Base-by-base conservation (phyloP, 1,140 invertebrate genomes). In the Spodoptera frugiperda region DNA sequence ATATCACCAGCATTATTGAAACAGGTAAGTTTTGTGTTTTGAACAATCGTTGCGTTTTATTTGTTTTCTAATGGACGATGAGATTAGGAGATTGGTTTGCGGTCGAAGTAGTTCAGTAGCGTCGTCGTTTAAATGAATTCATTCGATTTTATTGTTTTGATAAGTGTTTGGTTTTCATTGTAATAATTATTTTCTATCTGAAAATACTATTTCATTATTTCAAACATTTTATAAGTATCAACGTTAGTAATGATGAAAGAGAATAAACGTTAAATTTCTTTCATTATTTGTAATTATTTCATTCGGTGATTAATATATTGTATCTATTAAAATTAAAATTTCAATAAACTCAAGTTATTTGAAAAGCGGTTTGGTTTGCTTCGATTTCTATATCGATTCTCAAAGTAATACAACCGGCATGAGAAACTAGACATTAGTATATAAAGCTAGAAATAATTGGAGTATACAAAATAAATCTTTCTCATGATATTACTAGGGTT, bases 1-100 rank as follows among this genome's bases (percentile, higher is more conserved):
- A 76, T 92, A 57, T 83, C 89, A n/a, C 51, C 84, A 51, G 89
- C 88, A 19, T 88, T 92, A 79, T 67, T 92, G 3, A 92, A 91
- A 84, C 90, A 92, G 87, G 90, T 91, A 85, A 79, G 44, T 79
- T 53, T 65, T 25, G 63, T 67, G n/a, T 57, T 48, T 72, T 46
- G 15, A 63, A 33, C 15, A 44, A 33, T 63, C 33, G 2, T 61
- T 44, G 19, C 19, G 57, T 17, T 17, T 14, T 59, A 14, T 61
- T 39, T 6, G n/a, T 63, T 63, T 63, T 63, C 11, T 5, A 44
- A 19, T 19, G 33, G 44, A 15, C 33, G 2, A 44, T 46, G 9
- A 44, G 33, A 63, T 44, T 17, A 61, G n/a, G 30, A 44, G 53
- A 25, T 55, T 55, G 21, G 53, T 55, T 10, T 14, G 21, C 25